Percentiles rank a stretch among this genome's conserved stretches.
Evolutionary conservation across 2,113 vertebrate genomes (phyloP).

Genomic region (Nibea coibor): DNA sequence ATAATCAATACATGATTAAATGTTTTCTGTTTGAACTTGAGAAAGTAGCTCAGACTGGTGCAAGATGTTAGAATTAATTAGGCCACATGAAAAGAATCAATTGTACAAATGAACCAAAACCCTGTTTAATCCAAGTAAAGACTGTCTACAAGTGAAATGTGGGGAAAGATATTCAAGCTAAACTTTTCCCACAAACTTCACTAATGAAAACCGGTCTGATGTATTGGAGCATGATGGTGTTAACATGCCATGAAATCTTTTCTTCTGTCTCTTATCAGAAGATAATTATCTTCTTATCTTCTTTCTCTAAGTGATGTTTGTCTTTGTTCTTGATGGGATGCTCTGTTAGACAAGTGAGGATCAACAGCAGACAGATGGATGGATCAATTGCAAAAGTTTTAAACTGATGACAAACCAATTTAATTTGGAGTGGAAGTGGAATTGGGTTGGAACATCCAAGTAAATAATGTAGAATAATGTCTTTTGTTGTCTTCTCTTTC

Average conservation of each 20-base stretch:
- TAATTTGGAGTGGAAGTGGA: too few species aligned
- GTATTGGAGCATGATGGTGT: background rate
- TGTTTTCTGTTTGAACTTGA: background rate
- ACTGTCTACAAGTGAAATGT: background rate
- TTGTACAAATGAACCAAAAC: background rate
- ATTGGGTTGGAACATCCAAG: too few species aligned
- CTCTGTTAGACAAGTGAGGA: slow-evolving; percentile 1
- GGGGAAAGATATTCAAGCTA: background rate
- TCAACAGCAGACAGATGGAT: background rate
- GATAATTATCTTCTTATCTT: too few species aligned
- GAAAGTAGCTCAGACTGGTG: background rate
- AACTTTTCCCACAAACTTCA: slow-evolving; percentile 17
- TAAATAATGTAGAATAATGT: too few species aligned
- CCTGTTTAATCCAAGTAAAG: background rate
- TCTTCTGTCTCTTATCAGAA: too few species aligned
- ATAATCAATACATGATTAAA: background rate
- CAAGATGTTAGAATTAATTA: slow-evolving; percentile 7
- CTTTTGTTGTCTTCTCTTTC: too few species aligned
- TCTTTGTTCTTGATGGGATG: background rate
- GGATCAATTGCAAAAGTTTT: background rate
- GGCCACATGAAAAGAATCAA: slow-evolving; percentile 3
- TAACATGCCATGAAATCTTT: too few species aligned
- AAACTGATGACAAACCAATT: background rate
- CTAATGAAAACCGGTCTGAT: background rate
- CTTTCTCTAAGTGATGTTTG: background rate